These are phyloP conservation scores for Mythimna ferrago DNA, from an alignment of 2,888 invertebrate species.

Conservation along the genomic window DNA sequence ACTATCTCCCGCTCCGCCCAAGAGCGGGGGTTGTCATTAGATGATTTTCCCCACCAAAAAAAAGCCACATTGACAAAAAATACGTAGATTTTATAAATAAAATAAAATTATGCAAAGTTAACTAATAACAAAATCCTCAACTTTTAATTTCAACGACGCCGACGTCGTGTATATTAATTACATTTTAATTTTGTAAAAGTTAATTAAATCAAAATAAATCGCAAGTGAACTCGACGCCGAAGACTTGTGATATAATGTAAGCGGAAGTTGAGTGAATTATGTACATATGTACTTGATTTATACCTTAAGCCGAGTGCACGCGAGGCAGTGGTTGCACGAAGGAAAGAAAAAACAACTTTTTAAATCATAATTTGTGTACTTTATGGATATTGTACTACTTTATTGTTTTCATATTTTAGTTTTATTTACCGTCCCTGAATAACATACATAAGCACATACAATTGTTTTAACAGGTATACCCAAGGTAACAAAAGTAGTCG, in stretches of 20 bases:
- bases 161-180: neutral
- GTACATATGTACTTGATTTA: conserved; percentile 26
- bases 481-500: too few relatives aligned
- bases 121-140: neutral
- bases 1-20: too few relatives aligned
- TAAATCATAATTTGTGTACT: conserved; percentile 2
- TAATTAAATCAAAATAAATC: conserved; percentile 11
- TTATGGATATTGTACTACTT: neutral
- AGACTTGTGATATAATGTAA: conserved; percentile 39
- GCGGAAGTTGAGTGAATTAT: conserved; percentile 54
- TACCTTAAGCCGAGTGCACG: conserved; percentile 20
- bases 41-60: too few relatives aligned
- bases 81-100: too few relatives aligned
- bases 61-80: too few relatives aligned
- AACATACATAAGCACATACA: too few relatives aligned
- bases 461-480: too few relatives aligned
- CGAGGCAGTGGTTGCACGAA: conserved; percentile 11
- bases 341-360: conserved; percentile 12
- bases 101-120: neutral
- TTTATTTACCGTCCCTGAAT: neutral
- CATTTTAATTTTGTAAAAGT: conserved; percentile 9
- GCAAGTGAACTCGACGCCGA: conserved; percentile 20
- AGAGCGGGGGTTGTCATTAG: too few relatives aligned
- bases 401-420: neutral
- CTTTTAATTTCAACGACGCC: neutral